Evolutionary conservation across 2,888 invertebrate species (phyloP), one percentile per base, ranked within the genome.

Genomic region (Ptychoptera contaminata): DNA sequence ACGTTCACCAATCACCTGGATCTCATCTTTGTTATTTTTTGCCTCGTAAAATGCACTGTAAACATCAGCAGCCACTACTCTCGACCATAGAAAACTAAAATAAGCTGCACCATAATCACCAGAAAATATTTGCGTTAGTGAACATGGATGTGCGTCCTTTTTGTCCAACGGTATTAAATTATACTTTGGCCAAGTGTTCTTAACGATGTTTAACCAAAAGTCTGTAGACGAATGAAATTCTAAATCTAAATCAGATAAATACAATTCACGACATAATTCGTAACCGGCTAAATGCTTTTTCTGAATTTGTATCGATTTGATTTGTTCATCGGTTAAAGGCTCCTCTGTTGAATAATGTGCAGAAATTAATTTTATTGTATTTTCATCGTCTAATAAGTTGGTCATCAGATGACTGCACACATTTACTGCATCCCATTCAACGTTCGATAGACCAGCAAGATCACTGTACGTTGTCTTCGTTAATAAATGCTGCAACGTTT

Each of bases 401-500:
- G 74, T 71, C 75, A 96, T 74, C 44, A 96, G 84, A 54, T 85
- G 73, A 1, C 86, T 81, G 48, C 83, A 80, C 1, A 91, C 76
- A 58, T 84, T 82, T 0, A 85, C 80, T 1, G 88, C 85, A 63
- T 97, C 97, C 90, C 91, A 92, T 68, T 96, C 96, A 1, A 94
- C 75, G 60, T 86, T 87, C 0, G 81, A 80, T 16, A 84, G 66
- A 1, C 93, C 93, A 2, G 90, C 77, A 0, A 91, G 75, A 60
- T 92, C 90, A 1, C 82, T 75, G 62, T 86, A 88, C 12, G 81
- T 79, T 0, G 82, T 79, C 56, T 74, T 79, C 0, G 90, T 86
- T 31, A 96, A 67, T 50, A 94, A 64, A 65, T 91, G 84, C 53
- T 94, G 88, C 38, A 97, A 67, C 0, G 82, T 75, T 52, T 84